Evolutionary conservation across 2,888 invertebrate genomes (phyloP).

Genomic region (Pseudanteris insignis): DNA sequence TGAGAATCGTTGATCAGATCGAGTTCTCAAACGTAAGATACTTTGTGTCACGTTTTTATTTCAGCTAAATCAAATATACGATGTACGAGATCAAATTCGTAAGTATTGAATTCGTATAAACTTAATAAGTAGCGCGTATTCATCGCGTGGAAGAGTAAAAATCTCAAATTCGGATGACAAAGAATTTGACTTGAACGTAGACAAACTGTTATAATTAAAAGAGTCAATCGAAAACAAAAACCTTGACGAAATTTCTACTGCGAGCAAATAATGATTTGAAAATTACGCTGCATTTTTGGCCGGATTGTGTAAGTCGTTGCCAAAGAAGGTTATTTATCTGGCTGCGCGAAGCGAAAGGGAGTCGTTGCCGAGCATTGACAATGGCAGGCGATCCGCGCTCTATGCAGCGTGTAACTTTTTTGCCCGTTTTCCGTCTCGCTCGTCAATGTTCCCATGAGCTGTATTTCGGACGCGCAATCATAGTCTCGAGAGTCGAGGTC

Average conservation of each 20-base stretch:
- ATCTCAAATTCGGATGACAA: too few species aligned
- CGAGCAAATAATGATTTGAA: constrained; percentile 7
- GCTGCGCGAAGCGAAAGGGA: constrained; percentile 13
- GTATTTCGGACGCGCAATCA: constrained; percentile 22
- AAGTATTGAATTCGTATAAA: too few species aligned
- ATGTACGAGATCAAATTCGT: too few species aligned
- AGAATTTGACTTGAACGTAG: too few species aligned
- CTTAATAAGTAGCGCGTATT: too few species aligned
- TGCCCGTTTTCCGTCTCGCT: not conserved
- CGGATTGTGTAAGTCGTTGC: constrained; percentile 18
- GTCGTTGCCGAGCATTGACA: constrained; percentile 6
- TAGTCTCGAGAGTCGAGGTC: constrained; percentile 22
- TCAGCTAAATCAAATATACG: too few species aligned
- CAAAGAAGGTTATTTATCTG: constrained; percentile 9
- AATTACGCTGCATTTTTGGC: constrained; percentile 27
- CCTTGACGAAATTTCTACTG: not conserved
- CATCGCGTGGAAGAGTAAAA: too few species aligned
- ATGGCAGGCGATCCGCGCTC: constrained; percentile 4
- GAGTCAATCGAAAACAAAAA: not conserved
- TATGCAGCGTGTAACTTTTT: too few species aligned
- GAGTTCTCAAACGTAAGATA: too few species aligned
- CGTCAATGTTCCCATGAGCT: constrained; percentile 10
- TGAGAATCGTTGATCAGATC: too few species aligned
- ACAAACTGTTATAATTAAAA: too few species aligned
- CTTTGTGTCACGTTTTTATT: too few species aligned